Percentiles rank a stretch among this genome's conserved stretches.
These are phyloP conservation scores for Phylloscopus whistleri DNA, from an alignment of 2,113 vertebrate genomes.

Conservation along the genomic window DNA sequence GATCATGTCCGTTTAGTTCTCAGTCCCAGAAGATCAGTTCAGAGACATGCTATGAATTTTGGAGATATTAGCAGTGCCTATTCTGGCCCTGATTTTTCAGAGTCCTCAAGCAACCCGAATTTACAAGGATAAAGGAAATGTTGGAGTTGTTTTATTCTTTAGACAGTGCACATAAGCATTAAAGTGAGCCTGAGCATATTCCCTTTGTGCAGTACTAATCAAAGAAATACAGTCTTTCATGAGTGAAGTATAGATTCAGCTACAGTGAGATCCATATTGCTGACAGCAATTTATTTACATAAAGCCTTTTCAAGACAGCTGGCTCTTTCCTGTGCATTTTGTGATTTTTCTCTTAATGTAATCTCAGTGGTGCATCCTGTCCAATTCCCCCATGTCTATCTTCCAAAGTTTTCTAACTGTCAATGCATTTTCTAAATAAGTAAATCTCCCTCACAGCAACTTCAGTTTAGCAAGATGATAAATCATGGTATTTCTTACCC, in stretches of 20 bases:
- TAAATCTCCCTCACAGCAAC: neutral
- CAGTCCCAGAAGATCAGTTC: constrained; percentile 28
- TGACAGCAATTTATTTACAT: neutral
- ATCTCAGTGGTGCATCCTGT: neutral
- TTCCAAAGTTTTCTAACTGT: neutral
- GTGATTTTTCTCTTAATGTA: neutral
- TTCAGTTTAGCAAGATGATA: neutral
- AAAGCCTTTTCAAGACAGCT: neutral
- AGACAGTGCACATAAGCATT: neutral
- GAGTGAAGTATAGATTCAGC: neutral
- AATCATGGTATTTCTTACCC: neutral
- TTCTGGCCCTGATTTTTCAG: constrained; percentile 3
- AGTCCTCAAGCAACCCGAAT: neutral
- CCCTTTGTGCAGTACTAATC: neutral
- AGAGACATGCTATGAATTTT: neutral
- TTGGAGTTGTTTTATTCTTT: neutral
- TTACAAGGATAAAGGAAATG: neutral
- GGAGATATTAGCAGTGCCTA: neutral
- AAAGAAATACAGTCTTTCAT: neutral
- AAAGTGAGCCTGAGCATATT: neutral
- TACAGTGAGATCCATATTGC: neutral
- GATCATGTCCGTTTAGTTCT: neutral
- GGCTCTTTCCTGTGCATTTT: neutral
- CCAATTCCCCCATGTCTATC: neutral
- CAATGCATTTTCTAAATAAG: neutral